phyloP scores from a whole-genome alignment of 2,797 vertebrate genomes.

The Anguilla pacifica region DNA sequence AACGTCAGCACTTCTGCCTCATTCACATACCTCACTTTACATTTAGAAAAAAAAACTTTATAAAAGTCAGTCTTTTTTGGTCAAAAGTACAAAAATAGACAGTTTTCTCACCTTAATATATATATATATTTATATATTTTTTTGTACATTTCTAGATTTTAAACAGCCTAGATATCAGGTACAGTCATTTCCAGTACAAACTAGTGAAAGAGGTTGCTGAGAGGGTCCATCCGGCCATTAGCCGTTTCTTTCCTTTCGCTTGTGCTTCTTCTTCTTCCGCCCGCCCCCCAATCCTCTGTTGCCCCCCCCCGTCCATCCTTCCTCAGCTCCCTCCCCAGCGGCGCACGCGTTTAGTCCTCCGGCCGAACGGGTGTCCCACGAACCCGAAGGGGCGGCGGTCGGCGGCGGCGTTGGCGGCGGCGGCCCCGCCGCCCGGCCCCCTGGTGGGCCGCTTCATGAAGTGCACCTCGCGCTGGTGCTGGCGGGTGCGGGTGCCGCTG shows the following conservation, averaged over 20 bases:
- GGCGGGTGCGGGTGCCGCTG: slow-evolving; percentile 93
- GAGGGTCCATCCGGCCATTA: slow-evolving; percentile 47
- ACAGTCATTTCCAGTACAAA: slow-evolving; percentile 64
- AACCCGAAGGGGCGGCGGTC: slow-evolving; percentile 92
- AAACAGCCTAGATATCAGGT: slow-evolving; percentile 68
- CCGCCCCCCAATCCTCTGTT: not conserved
- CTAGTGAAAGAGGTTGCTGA: slow-evolving; percentile 61
- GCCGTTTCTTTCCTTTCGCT: slow-evolving; percentile 54
- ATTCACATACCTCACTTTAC: slow-evolving; percentile 14
- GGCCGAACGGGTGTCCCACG: slow-evolving; percentile 93
- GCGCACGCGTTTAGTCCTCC: slow-evolving; percentile 93
- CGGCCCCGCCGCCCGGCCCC: slow-evolving; percentile 75
- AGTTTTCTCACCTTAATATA: slow-evolving; percentile 70
- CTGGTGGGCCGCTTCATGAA: slow-evolving; percentile 98
- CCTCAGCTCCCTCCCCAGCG: slow-evolving; percentile 77
- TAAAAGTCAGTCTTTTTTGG: slow-evolving; percentile 34
- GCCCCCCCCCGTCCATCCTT: slow-evolving; percentile 22
- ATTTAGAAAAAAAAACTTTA: slow-evolving; percentile 32
- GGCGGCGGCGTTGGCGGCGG: slow-evolving; percentile 61
- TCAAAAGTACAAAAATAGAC: slow-evolving; percentile 83
- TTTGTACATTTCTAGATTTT: slow-evolving; percentile 52
- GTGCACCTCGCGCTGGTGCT: slow-evolving; percentile 98
- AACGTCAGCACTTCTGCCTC: slow-evolving; percentile 4
- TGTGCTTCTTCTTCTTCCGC: slow-evolving; percentile 25
- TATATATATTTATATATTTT: slow-evolving; percentile 60